phyloP scores from a whole-genome alignment of 2,888 invertebrate species.

The Osedax frankpressi region DNA sequence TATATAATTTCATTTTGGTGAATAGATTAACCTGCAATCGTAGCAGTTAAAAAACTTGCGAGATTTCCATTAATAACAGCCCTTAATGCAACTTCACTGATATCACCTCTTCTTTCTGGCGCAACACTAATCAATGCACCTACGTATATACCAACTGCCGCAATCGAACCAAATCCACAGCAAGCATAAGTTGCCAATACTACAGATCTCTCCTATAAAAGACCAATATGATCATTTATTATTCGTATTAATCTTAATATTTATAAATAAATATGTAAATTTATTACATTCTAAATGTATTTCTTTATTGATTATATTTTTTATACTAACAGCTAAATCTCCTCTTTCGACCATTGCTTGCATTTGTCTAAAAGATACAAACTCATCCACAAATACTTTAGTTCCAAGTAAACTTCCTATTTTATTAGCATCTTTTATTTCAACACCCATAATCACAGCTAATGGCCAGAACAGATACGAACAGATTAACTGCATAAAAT shows the following conservation, averaged over 20 bases:
- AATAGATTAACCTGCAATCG: conserved; percentile 30
- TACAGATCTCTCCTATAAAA: conserved; percentile 26
- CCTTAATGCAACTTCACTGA: conserved; percentile 28
- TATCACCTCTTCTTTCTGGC: conserved; percentile 26
- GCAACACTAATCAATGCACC: conserved; percentile 28
- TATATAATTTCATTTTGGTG: no score
- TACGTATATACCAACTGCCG: conserved; percentile 29
- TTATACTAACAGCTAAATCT: conserved; percentile 24
- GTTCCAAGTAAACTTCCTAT: conserved; percentile 28
- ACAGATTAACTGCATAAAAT: conserved; percentile 30
- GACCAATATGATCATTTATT: neutral
- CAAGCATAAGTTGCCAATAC: conserved; percentile 30
- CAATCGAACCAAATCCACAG: conserved; percentile 29
- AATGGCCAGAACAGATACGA: conserved; percentile 30
- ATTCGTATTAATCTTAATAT: neutral
- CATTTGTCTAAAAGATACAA: conserved; percentile 26
- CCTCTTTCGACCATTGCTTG: conserved; percentile 27
- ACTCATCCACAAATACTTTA: conserved; percentile 29
- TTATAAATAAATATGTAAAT: neutral
- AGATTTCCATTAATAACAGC: conserved; percentile 29
- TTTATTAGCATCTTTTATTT: conserved; percentile 26
- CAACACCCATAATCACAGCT: conserved; percentile 29
- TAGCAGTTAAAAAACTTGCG: conserved; percentile 29
- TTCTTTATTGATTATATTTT: no score
- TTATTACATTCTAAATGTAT: no score